These are phyloP conservation scores for Oikopleura vanhoeffeni DNA, from an alignment of 23 tunicate species.

Conservation along the genomic window DNA sequence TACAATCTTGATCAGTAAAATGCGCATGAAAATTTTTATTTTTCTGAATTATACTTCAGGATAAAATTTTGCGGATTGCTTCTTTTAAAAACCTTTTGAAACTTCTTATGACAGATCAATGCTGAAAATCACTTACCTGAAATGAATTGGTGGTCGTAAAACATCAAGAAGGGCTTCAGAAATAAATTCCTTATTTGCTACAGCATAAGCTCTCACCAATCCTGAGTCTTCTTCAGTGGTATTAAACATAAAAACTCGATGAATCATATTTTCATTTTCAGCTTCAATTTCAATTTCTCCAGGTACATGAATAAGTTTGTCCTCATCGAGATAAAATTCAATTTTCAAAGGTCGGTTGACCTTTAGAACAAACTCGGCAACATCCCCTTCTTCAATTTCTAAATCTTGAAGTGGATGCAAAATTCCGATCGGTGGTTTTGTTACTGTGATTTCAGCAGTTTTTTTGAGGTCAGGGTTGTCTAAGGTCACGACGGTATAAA, in stretches of 20 bases:
- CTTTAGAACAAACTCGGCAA: background rate
- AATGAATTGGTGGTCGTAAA: conserved; percentile 8
- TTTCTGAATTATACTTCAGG: too few relatives aligned
- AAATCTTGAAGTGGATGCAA: conserved; percentile 7
- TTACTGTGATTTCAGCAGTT: background rate
- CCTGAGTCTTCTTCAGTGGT: background rate
- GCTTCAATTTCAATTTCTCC: conserved; percentile 11
- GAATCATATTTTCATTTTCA: background rate
- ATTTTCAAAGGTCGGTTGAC: background rate
- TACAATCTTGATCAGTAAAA: too few relatives aligned
- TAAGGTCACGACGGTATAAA: background rate
- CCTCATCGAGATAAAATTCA: background rate
- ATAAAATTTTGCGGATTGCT: too few relatives aligned
- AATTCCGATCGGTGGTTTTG: conserved; percentile 8
- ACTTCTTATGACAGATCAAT: too few relatives aligned
- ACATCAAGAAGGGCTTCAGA: background rate
- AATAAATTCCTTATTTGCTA: background rate
- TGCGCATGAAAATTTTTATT: too few relatives aligned
- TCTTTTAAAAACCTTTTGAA: too few relatives aligned
- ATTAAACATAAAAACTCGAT: background rate
- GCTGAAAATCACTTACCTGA: too few relatives aligned
- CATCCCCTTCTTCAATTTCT: conserved; percentile 11
- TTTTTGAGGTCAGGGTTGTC: background rate
- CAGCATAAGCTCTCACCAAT: background rate
- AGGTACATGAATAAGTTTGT: background rate